Evolutionary conservation across 2,888 invertebrate genomes (phyloP).

Genomic region (Callyntrura sp.): DNA sequence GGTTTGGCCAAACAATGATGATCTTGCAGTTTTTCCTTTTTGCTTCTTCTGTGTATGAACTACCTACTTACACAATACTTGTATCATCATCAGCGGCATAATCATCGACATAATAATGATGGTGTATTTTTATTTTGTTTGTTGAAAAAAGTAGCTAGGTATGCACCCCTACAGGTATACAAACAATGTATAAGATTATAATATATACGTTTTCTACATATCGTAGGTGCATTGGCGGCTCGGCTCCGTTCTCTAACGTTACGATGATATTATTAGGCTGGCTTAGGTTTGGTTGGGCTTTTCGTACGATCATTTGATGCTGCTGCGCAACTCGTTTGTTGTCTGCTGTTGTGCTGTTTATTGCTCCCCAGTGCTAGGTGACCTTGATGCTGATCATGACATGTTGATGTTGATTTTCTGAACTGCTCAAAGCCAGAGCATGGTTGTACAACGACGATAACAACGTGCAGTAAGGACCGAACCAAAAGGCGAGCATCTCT

Average conservation of each 20-base stretch:
- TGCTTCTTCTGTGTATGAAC: too few species aligned
- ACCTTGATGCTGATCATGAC: conserved; percentile 70
- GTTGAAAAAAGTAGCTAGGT: background rate
- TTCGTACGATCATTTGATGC: conserved; percentile 24
- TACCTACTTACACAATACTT: conserved; percentile 7
- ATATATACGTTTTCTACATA: background rate
- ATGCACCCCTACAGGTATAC: background rate
- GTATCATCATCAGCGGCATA: too few species aligned
- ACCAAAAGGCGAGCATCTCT: too few species aligned
- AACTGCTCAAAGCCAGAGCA: background rate
- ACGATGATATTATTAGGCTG: conserved; percentile 15
- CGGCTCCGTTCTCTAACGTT: too few species aligned
- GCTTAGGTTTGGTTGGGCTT: background rate
- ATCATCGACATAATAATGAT: too few species aligned
- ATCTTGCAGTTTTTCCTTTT: background rate
- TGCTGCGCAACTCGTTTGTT: conserved; percentile 45
- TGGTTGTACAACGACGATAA: too few species aligned
- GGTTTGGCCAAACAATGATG: background rate
- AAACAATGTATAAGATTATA: background rate
- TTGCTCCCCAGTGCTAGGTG: conserved; percentile 59
- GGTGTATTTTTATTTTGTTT: conserved; percentile 14
- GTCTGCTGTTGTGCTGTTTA: conserved; percentile 42
- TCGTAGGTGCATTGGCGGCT: too few species aligned
- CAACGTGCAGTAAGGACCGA: background rate
- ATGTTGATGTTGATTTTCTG: conserved; percentile 41